Conservation (phyloP, 2,797 vertebrate genomes). For the Galago senegalensis region DNA sequence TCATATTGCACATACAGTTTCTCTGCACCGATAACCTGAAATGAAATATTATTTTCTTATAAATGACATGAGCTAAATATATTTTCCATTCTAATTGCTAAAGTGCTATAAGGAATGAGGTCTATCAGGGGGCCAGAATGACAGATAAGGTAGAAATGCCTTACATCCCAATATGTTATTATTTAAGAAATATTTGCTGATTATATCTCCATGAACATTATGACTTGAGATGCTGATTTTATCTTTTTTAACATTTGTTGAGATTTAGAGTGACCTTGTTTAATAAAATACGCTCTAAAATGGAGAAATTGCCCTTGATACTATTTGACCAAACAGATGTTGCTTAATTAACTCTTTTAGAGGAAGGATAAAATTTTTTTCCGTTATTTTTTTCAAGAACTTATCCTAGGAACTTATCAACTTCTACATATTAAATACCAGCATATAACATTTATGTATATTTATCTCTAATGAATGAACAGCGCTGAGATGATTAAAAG, state of each 20-base stretch:
- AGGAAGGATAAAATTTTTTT: slow-evolving; percentile 67
- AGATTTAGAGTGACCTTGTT: slow-evolving; percentile 41
- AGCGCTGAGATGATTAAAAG: slow-evolving; percentile 62
- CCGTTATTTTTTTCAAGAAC: slow-evolving; percentile 67
- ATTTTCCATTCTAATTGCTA: slow-evolving; percentile 66
- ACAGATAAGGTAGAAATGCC: neutral
- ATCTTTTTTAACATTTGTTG: slow-evolving; percentile 43
- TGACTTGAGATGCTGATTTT: slow-evolving; percentile 62
- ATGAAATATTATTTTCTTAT: slow-evolving; percentile 68
- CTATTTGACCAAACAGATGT: slow-evolving; percentile 56
- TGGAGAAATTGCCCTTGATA: neutral
- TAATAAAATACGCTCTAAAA: slow-evolving; percentile 68
- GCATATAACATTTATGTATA: slow-evolving; percentile 58
- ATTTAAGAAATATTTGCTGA: slow-evolving; percentile 31
- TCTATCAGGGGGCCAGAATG: slow-evolving; percentile 5
- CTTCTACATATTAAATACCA: slow-evolving; percentile 80
- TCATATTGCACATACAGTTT: slow-evolving; percentile 55
- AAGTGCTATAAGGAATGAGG: slow-evolving; percentile 51
- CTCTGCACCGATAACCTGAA: slow-evolving; percentile 62
- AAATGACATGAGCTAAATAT: slow-evolving; percentile 74
- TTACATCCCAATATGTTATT: slow-evolving; percentile 49
- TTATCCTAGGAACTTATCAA: slow-evolving; percentile 68
- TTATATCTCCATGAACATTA: slow-evolving; percentile 58
- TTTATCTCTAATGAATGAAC: slow-evolving; percentile 62
- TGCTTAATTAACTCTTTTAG: slow-evolving; percentile 70